Evolutionary conservation across 2,797 vertebrate species (phyloP).

Genomic region (Acanthopagrus latus): DNA sequence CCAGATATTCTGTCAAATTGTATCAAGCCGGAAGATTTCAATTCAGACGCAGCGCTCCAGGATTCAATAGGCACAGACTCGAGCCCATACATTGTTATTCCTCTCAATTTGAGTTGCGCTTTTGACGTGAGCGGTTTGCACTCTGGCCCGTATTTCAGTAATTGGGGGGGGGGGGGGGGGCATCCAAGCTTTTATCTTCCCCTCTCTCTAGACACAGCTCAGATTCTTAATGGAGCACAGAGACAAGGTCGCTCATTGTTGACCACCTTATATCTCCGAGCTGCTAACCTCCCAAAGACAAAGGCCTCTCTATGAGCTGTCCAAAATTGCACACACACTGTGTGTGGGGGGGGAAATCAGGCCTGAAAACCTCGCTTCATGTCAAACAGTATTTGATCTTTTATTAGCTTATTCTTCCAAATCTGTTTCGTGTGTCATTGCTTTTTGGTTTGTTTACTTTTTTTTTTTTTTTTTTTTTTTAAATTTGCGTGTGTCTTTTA

Average conservation of each 20-base stretch:
- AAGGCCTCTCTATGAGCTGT: not conserved
- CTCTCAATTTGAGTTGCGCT: slow-evolving; percentile 19
- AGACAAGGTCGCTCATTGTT: slow-evolving; percentile 24
- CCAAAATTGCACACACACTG: not conserved
- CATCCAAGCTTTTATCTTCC: slow-evolving; percentile 13
- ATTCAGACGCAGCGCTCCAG: slow-evolving; percentile 18
- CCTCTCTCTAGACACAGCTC: slow-evolving; percentile 9
- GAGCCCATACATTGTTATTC: not conserved
- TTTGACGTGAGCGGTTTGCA: slow-evolving; percentile 16
- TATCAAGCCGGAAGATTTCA: slow-evolving; percentile 13
- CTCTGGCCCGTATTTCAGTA: slow-evolving; percentile 9
- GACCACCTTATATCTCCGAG: slow-evolving; percentile 3
- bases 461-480: too few species aligned
- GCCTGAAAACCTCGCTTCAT: not conserved
- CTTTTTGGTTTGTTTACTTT: slow-evolving; percentile 10
- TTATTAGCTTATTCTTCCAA: not conserved
- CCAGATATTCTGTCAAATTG: slow-evolving; percentile 38
- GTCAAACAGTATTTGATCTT: not conserved
- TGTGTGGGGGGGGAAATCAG: not conserved
- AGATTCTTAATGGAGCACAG: slow-evolving; percentile 13
- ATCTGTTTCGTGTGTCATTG: not conserved
- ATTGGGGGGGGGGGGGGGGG: not conserved
- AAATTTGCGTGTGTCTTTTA: too few species aligned
- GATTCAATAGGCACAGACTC: slow-evolving; percentile 39
- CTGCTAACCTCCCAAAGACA: slow-evolving; percentile 15